Evolutionary conservation across 2,113 vertebrate genomes (phyloP).

Genomic region (Pagrus major): DNA sequence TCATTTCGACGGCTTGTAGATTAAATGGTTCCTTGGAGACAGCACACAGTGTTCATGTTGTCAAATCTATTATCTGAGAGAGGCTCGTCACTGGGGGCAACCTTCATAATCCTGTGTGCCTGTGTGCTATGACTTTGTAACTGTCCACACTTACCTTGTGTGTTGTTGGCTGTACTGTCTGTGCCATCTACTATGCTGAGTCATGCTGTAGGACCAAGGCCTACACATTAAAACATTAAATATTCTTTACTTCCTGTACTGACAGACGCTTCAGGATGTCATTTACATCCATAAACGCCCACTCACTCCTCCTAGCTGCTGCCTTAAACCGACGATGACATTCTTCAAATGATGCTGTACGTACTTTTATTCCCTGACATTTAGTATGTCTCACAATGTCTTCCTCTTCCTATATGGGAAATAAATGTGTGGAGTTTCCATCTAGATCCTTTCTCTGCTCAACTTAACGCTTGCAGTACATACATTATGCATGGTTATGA

Average conservation of each 20-base stretch:
- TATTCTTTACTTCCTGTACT: constrained; percentile 7
- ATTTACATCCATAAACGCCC: constrained; percentile 25
- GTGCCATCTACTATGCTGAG: constrained; percentile 5
- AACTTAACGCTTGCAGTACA: background rate
- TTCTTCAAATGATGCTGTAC: background rate
- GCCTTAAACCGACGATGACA: background rate
- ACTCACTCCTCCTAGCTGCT: background rate
- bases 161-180: constrained; percentile 29
- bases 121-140: constrained; percentile 28
- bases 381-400: background rate
- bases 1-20: constrained; percentile 50
- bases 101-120: constrained; percentile 26
- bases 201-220: constrained; percentile 28
- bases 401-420: background rate
- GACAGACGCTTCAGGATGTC: constrained; percentile 35
- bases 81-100: constrained; percentile 17
- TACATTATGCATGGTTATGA: constrained; percentile 27
- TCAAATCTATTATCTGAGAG: constrained; percentile 49
- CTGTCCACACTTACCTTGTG: background rate
- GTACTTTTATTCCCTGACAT: background rate
- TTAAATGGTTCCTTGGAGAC: constrained; percentile 64
- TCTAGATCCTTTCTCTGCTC: background rate
- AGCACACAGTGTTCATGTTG: constrained; percentile 50
- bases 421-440: background rate
- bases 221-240: constrained; percentile 11